Evolutionary conservation across 2,888 invertebrate genomes (phyloP).

Genomic region (Aleiodes leptofemur): DNA sequence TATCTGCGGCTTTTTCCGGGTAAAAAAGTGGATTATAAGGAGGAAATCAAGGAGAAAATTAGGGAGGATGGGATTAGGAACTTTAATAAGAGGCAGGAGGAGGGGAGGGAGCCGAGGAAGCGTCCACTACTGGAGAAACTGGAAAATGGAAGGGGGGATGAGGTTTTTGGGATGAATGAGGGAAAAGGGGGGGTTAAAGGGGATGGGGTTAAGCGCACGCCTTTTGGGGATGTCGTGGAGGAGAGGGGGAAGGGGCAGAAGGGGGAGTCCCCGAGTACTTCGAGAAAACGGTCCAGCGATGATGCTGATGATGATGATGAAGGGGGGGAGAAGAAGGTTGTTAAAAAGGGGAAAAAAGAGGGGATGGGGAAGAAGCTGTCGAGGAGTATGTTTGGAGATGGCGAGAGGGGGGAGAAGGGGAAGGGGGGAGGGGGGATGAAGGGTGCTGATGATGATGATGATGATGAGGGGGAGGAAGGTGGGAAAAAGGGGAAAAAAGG

Average conservation of each 20-base stretch:
- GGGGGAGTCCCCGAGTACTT: not conserved
- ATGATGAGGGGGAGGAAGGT: not conserved
- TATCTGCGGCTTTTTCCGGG: conserved; percentile 58
- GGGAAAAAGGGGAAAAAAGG: not conserved
- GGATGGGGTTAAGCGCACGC: conserved; percentile 54
- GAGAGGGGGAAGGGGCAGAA: conserved; percentile 43
- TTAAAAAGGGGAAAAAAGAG: too few species aligned
- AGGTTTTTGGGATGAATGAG: conserved; percentile 57
- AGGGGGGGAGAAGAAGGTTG: not conserved
- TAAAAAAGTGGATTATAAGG: conserved; percentile 62
- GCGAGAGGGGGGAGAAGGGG: too few species aligned
- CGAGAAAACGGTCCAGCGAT: not conserved
- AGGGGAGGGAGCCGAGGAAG: conserved; percentile 57
- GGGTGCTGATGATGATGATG: not conserved
- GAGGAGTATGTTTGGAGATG: too few species aligned
- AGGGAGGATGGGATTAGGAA: conserved; percentile 58
- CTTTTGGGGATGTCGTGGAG: conserved; percentile 67
- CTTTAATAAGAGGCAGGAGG: conserved; percentile 64
- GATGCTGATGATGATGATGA: too few species aligned
- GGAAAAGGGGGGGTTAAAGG: conserved; percentile 18
- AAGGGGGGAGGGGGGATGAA: not conserved
- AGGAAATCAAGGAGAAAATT: conserved; percentile 61
- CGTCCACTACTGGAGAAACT: conserved; percentile 64
- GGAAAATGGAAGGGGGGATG: conserved; percentile 60
- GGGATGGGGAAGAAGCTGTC: not conserved